phyloP scores from a whole-genome alignment of 2,888 invertebrate species.

The Thecophora atra region DNA sequence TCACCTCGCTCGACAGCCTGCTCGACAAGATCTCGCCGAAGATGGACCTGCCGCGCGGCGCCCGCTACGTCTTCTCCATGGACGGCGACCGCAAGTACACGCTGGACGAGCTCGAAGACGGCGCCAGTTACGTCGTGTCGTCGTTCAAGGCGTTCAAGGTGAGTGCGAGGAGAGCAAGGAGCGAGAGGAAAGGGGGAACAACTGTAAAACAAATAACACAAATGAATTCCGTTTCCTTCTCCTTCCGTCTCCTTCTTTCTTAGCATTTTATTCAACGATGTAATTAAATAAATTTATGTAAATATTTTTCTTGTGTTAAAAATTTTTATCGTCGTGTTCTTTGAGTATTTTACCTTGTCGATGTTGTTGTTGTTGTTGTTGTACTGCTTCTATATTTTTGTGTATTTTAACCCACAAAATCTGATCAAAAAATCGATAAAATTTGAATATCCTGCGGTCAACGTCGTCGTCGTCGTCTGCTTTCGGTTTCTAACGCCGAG shows the following conservation, averaged over 20 bases:
- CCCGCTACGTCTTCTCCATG: slow-evolving; percentile 90
- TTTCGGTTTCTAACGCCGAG: slow-evolving; percentile 26
- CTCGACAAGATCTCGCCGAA: slow-evolving; percentile 87
- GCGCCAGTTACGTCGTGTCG: slow-evolving; percentile 92
- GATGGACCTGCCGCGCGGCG: slow-evolving; percentile 87
- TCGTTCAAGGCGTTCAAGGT: slow-evolving; percentile 93
- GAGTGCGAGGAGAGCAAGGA: slow-evolving; percentile 54
- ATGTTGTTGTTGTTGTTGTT: slow-evolving; percentile 17
- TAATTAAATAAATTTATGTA: slow-evolving; percentile 11
- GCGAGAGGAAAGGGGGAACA: not conserved
- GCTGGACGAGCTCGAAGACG: slow-evolving; percentile 87
- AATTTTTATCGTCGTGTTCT: not conserved
- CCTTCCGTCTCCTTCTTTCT: not conserved
- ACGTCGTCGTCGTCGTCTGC: slow-evolving; percentile 23
- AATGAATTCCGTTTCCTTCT: not conserved
- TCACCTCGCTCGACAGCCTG: slow-evolving; percentile 84
- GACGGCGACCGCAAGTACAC: slow-evolving; percentile 87
- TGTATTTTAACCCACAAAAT: slow-evolving; percentile 39
- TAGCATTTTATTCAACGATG: not conserved
- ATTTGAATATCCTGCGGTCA: slow-evolving; percentile 61
- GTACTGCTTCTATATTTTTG: not conserved
- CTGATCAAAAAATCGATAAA: slow-evolving; percentile 59
- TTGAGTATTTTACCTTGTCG: not conserved
- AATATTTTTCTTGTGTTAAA: not conserved
- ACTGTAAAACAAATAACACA: not conserved